Conservation (phyloP, 2,797 vertebrate species). For the Bufotes viridis region DNA sequence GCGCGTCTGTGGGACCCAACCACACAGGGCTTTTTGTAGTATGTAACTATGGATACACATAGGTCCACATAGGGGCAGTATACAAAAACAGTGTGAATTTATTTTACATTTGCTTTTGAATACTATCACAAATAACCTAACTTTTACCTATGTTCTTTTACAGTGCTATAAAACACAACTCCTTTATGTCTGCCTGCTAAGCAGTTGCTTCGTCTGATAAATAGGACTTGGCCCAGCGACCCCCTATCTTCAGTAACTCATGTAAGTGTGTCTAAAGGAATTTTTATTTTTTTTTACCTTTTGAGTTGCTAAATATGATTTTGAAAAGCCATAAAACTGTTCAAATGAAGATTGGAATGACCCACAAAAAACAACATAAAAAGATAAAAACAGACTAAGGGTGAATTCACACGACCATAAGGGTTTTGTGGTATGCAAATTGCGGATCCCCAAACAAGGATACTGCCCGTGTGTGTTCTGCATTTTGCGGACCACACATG, state of each 20-base stretch:
- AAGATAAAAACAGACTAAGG: no score
- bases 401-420: no score
- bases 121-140: background rate
- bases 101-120: background rate
- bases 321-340: background rate
- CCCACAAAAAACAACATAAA: background rate
- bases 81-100: background rate
- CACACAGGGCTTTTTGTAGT: background rate
- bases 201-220: background rate
- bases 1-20: background rate
- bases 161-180: background rate
- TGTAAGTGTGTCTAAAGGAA: conserved; percentile 17
- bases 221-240: conserved; percentile 31
- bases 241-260: background rate
- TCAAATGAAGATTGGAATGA: background rate
- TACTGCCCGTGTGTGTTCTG: no score
- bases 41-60: background rate
- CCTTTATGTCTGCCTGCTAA: conserved; percentile 34
- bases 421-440: no score
- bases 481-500: no score
- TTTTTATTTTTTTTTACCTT: background rate
- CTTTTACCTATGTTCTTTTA: background rate
- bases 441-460: no score
- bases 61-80: background rate
- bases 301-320: background rate